These are phyloP conservation scores for Sylvilagus bachmani DNA, from an alignment of 2,113 vertebrate genomes.

Conservation along the genomic window DNA sequence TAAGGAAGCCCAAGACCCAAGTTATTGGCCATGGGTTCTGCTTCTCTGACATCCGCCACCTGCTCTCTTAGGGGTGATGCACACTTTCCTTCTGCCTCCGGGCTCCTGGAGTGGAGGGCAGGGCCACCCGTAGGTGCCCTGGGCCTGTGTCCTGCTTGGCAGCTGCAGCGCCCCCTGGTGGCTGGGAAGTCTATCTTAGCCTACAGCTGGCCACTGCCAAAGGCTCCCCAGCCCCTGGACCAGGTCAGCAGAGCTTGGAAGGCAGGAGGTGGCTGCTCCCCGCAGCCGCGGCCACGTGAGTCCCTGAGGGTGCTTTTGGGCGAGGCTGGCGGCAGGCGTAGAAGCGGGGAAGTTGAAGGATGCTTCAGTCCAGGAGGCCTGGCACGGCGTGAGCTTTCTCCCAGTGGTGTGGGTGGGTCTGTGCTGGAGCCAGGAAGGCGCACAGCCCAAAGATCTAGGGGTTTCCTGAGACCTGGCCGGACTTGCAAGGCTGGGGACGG, in stretches of 20 bases:
- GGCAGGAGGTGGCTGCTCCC: neutral
- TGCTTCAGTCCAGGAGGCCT: neutral
- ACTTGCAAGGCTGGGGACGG: neutral
- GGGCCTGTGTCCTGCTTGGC: too few species aligned
- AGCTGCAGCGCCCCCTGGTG: neutral
- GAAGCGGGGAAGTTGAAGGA: neutral
- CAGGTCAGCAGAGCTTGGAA: neutral
- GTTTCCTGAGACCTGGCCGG: accelerated
- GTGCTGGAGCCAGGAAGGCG: neutral
- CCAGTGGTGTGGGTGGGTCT: neutral
- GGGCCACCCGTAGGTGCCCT: too few species aligned
- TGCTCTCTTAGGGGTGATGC: neutral
- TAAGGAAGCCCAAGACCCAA: too few species aligned
- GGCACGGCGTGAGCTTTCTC: neutral
- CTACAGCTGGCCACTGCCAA: accelerated
- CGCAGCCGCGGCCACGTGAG: accelerated
- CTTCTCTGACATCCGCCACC: neutral
- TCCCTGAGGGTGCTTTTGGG: neutral
- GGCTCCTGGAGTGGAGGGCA: neutral
- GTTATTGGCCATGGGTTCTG: neutral
- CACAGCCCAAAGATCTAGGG: neutral
- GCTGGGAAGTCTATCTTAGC: neutral
- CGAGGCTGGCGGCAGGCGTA: neutral
- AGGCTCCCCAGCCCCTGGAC: neutral
- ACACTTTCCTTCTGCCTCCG: neutral